Conservation (phyloP, 2,113 vertebrate genomes). For the Tetrao urogallus region DNA sequence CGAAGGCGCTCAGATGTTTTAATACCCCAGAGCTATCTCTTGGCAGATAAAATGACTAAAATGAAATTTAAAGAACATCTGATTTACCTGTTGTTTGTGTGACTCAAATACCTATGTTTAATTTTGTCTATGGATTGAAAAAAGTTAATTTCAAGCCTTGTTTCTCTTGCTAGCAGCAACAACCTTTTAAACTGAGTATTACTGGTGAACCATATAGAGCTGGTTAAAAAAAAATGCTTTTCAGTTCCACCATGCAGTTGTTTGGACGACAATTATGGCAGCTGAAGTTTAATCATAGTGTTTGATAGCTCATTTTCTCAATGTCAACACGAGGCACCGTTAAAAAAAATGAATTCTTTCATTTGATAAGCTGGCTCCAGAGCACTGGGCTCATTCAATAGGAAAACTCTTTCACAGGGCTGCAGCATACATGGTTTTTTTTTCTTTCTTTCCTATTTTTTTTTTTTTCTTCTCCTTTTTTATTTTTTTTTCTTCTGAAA, state of each 20-base stretch:
- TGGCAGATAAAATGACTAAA: conserved; percentile 47
- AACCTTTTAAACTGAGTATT: conserved; percentile 80
- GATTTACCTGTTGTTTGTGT: conserved; percentile 77
- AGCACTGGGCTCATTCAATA: conserved; percentile 85
- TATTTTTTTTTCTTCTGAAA: conserved; percentile 74
- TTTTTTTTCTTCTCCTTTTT: not conserved
- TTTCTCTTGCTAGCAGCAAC: conserved; percentile 80
- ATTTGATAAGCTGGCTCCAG: conserved; percentile 91
- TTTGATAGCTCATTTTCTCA: conserved; percentile 91
- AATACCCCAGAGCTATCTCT: conserved; percentile 36
- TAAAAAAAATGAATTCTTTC: conserved; percentile 89
- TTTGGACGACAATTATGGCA: conserved; percentile 87
- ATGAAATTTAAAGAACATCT: conserved; percentile 68
- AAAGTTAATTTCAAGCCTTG: conserved; percentile 83
- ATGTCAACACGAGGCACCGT: conserved; percentile 90
- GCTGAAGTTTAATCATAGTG: conserved; percentile 88
- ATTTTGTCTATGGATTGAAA: conserved; percentile 79
- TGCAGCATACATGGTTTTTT: conserved; percentile 80
- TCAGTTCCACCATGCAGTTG: conserved; percentile 81
- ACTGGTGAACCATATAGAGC: conserved; percentile 76
- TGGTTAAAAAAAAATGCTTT: conserved; percentile 74
- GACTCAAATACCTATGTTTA: conserved; percentile 76
- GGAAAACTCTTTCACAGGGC: conserved; percentile 85
- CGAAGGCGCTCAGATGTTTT: conserved; percentile 46
- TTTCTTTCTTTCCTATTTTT: rapidly evolving